Percentiles rank a stretch among this genome's conserved stretches.
Conservation (phyloP, 1,140 invertebrate genomes). For the Danaus melanippus region DNA sequence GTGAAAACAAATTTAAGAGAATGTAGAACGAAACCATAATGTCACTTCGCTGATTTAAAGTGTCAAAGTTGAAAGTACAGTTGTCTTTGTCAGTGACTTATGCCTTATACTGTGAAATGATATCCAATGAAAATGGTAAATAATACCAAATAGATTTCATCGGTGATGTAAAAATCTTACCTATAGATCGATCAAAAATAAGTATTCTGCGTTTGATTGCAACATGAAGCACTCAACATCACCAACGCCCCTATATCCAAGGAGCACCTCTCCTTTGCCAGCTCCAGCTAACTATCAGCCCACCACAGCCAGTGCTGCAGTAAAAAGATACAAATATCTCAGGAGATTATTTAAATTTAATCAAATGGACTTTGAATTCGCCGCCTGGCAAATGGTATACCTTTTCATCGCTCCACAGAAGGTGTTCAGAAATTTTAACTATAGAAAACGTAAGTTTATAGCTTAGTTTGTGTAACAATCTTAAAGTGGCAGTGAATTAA, state of each 20-base stretch:
- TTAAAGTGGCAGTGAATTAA: no score
- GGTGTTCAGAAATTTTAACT: conserved; percentile 98
- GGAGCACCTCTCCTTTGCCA: conserved; percentile 73
- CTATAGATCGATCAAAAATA: not conserved
- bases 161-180: no score
- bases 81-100: no score
- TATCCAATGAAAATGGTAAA: no score
- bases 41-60: no score
- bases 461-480: not conserved
- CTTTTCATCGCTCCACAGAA: conserved; percentile 96
- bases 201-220: conserved; percentile 29
- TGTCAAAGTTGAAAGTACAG: no score
- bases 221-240: conserved; percentile 78
- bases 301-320: conserved; percentile 86
- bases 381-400: conserved; percentile 98
- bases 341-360: conserved; percentile 92
- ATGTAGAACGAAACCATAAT: no score
- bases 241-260: conserved; percentile 72
- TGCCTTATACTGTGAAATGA: no score
- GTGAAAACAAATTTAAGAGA: no score
- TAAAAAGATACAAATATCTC: conserved; percentile 94
- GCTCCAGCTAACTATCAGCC: conserved; percentile 75
- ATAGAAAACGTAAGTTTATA: conserved; percentile 91
- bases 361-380: conserved; percentile 99
- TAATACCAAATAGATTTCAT: no score